phyloP scores from a whole-genome alignment of 1,140 invertebrate genomes.

The Drosophila kikkawai region DNA sequence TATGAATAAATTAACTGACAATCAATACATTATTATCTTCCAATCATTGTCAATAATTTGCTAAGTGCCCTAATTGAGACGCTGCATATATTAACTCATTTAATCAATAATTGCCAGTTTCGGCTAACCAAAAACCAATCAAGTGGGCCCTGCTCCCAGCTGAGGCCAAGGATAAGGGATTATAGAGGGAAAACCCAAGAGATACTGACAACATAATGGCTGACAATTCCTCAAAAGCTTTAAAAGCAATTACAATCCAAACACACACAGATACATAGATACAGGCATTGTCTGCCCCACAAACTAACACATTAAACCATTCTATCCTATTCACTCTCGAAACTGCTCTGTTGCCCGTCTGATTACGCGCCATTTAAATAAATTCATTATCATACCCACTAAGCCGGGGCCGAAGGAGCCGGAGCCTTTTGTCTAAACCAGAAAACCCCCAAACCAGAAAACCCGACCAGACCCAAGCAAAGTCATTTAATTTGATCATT shows the following conservation, averaged over 20 bases:
- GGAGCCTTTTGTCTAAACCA: constrained; percentile 58
- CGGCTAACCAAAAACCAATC: constrained; percentile 25
- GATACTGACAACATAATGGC: constrained; percentile 43
- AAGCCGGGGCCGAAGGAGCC: constrained; percentile 48
- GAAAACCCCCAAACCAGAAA: constrained; percentile 38
- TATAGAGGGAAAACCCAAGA: not conserved
- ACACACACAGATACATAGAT: constrained; percentile 19
- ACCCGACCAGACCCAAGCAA: constrained; percentile 46
- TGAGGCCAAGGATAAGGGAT: not conserved
- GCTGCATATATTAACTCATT: constrained; percentile 24
- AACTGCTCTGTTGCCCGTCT: constrained; percentile 46
- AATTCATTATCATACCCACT: constrained; percentile 75
- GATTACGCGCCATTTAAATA: constrained; percentile 80
- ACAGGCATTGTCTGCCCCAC: not conserved
- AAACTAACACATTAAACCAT: constrained; percentile 33
- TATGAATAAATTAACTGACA: constrained; percentile 6
- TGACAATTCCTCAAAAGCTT: constrained; percentile 61
- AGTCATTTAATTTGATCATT: constrained; percentile 81
- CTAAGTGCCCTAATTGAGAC: constrained; percentile 32
- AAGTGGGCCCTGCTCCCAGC: not conserved
- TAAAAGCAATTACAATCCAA: constrained; percentile 63
- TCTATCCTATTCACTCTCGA: not conserved
- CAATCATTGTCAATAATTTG: constrained; percentile 2
- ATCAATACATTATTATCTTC: not conserved
- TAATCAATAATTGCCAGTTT: constrained; percentile 19